phyloP scores from a whole-genome alignment of 2,888 invertebrate genomes.

The Celastrina argiolus region DNA sequence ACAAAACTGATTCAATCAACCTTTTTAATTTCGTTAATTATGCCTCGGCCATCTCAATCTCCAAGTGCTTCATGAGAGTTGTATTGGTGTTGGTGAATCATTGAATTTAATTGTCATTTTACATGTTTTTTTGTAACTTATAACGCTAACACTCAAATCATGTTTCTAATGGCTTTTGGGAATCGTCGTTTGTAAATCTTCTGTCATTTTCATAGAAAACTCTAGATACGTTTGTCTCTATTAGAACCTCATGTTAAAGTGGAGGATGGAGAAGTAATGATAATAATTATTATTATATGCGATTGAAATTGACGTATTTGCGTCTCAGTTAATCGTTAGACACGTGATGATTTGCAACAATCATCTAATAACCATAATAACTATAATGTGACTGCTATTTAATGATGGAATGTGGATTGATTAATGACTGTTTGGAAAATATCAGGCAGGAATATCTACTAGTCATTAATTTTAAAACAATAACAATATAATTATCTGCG shows the following conservation, averaged over 20 bases:
- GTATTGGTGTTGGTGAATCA: no score
- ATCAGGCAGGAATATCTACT: background rate
- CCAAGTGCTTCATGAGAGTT: background rate
- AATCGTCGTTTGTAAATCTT: no score
- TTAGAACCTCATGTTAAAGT: no score
- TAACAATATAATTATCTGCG: constrained; percentile 4
- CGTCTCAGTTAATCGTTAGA: background rate
- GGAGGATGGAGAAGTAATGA: no score
- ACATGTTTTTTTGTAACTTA: no score
- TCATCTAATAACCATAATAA: background rate
- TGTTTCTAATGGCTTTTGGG: no score
- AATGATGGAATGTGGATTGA: constrained; percentile 8
- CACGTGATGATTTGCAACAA: background rate
- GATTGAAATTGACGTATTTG: background rate
- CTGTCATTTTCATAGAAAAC: no score
- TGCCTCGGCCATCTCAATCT: background rate
- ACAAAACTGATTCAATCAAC: background rate
- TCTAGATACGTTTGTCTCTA: no score
- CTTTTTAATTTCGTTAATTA: background rate
- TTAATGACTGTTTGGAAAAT: constrained; percentile 15
- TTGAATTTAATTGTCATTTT: no score
- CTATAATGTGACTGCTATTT: background rate
- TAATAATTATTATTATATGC: no score
- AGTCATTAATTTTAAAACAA: constrained; percentile 13
- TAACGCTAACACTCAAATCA: no score